Percentiles rank a stretch among this genome's conserved stretches.
These are phyloP conservation scores for Cydia splendana DNA, from an alignment of 1,140 invertebrate species.

Conservation along the genomic window DNA sequence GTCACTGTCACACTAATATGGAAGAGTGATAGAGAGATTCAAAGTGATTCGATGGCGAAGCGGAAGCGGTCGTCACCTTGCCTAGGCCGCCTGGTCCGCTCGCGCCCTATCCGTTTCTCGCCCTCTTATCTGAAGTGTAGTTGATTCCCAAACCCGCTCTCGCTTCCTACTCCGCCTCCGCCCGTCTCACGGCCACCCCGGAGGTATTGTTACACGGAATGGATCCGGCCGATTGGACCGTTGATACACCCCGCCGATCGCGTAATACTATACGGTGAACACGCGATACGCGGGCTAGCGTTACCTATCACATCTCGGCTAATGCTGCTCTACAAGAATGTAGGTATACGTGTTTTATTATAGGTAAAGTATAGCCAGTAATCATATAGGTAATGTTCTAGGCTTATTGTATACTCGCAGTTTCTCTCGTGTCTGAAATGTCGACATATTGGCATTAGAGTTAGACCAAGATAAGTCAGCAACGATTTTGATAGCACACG, in stretches of 20 bases:
- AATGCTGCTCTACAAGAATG: slow-evolving; percentile 10
- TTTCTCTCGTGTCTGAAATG: not conserved
- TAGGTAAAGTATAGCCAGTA: too few species aligned
- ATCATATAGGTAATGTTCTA: slow-evolving; percentile 1
- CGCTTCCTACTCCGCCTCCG: slow-evolving; percentile 34
- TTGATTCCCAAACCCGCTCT: slow-evolving; percentile 31
- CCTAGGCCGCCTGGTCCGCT: not conserved
- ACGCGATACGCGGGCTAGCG: slow-evolving; percentile 73
- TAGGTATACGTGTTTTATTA: not conserved
- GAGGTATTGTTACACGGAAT: slow-evolving; percentile 77
- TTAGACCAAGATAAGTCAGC: too few species aligned
- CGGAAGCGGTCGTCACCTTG: too few species aligned
- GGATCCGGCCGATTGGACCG: slow-evolving; percentile 74
- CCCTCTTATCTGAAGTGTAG: not conserved
- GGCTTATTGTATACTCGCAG: not conserved
- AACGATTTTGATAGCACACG: too few species aligned
- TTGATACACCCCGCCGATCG: slow-evolving; percentile 73
- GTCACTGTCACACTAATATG: too few species aligned
- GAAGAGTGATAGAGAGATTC: too few species aligned
- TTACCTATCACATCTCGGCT: slow-evolving; percentile 71
- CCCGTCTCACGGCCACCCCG: slow-evolving; percentile 47
- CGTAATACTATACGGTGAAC: slow-evolving; percentile 66
- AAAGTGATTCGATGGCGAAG: too few species aligned
- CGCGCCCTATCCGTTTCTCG: not conserved
- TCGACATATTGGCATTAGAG: too few species aligned